phyloP scores from a whole-genome alignment of 2,888 invertebrate genomes.

The Cantharis nigra region DNA sequence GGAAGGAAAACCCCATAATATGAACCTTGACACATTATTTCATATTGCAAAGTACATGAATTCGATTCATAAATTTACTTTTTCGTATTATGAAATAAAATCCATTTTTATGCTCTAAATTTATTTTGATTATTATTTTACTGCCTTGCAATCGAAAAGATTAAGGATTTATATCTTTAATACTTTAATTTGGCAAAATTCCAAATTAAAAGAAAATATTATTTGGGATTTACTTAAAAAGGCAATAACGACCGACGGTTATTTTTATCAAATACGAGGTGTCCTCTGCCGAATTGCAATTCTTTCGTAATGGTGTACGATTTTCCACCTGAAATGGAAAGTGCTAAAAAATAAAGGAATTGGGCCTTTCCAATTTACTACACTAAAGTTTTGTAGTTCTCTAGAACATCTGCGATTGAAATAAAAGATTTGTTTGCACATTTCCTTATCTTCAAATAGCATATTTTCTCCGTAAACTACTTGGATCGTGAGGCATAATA shows the following conservation, averaged over 20 bases:
- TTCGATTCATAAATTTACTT: background rate
- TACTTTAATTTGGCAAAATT: background rate
- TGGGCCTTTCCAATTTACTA: background rate
- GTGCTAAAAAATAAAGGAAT: background rate
- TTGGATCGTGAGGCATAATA: too few species aligned
- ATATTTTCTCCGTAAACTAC: background rate
- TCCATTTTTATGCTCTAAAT: background rate
- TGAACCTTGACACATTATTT: background rate
- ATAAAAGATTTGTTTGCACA: background rate
- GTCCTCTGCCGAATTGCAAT: background rate
- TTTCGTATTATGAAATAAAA: background rate
- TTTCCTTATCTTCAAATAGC: background rate
- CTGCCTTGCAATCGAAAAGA: background rate
- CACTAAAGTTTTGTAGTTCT: background rate
- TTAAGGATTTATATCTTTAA: background rate
- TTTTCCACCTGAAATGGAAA: background rate
- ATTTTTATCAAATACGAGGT: background rate
- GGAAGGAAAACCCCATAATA: background rate
- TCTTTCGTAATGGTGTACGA: background rate
- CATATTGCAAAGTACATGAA: background rate
- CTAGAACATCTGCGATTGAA: background rate
- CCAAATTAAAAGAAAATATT: background rate
- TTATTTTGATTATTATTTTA: background rate
- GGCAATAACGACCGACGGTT: background rate
- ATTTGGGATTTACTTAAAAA: background rate